phyloP scores from a whole-genome alignment of 2,888 invertebrate species.

The Penaeus monodon region DNA sequence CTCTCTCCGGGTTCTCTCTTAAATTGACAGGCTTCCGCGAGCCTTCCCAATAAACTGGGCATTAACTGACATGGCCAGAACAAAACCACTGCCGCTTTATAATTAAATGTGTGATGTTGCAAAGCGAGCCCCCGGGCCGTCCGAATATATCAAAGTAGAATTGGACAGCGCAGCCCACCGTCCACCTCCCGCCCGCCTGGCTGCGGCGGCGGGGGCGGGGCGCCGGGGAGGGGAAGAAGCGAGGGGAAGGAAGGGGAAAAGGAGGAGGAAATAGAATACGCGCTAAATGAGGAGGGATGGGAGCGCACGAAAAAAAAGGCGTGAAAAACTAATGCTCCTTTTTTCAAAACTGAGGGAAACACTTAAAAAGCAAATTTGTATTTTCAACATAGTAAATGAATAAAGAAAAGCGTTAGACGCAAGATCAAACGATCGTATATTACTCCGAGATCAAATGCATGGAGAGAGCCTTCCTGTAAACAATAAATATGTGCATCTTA shows the following conservation, averaged over 20 bases:
- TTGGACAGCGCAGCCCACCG: conserved; percentile 55
- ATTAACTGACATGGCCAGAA: conserved; percentile 58
- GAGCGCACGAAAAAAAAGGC: too few relatives aligned
- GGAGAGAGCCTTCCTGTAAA: too few relatives aligned
- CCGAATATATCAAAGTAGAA: conserved; percentile 59
- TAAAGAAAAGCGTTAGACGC: too few relatives aligned
- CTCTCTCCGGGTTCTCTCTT: conserved; percentile 35
- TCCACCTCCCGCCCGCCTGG: conserved; percentile 39
- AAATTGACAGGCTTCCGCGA: conserved; percentile 56
- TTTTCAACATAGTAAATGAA: too few relatives aligned
- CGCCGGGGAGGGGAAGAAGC: conserved; percentile 10
- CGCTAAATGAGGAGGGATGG: too few relatives aligned
- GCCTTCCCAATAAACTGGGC: conserved; percentile 59
- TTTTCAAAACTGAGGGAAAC: too few relatives aligned
- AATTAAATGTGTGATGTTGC: conserved; percentile 59
- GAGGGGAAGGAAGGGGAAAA: conserved; percentile 1
- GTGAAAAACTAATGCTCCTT: too few relatives aligned
- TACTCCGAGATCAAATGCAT: too few relatives aligned
- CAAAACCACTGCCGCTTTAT: conserved; percentile 56
- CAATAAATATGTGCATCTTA: too few relatives aligned
- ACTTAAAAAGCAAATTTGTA: too few relatives aligned
- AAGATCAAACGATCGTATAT: too few relatives aligned
- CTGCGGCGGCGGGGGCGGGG: conserved; percentile 27
- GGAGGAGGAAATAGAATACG: not conserved
- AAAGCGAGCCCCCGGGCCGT: conserved; percentile 53